Percentiles rank a stretch among this genome's conserved stretches.
Evolutionary conservation across 2,888 invertebrate species (phyloP).

Genomic region (Drosophila niveifrons): DNA sequence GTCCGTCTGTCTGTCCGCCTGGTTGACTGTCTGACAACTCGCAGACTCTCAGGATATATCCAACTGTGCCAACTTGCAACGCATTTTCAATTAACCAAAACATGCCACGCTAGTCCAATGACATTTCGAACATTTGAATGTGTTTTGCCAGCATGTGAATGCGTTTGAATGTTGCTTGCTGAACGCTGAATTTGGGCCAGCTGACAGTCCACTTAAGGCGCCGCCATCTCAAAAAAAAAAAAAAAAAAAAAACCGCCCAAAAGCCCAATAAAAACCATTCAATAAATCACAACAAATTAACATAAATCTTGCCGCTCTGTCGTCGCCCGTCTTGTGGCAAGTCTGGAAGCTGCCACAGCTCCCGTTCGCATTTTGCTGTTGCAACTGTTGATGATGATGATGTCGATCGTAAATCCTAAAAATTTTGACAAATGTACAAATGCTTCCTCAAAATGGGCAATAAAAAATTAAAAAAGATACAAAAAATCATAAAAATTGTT

Average conservation of each 20-base stretch:
- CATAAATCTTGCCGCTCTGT: slow-evolving; percentile 76
- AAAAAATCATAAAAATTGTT: slow-evolving; percentile 50
- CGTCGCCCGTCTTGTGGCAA: slow-evolving; percentile 39
- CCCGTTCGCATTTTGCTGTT: slow-evolving; percentile 2
- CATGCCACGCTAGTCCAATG: slow-evolving; percentile 69
- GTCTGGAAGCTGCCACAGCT: slow-evolving; percentile 12
- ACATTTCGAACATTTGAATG: slow-evolving; percentile 56
- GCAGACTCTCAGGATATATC: slow-evolving; percentile 55
- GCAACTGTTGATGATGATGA: slow-evolving; percentile 73
- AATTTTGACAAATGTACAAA: slow-evolving; percentile 80
- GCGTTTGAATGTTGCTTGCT: slow-evolving; percentile 5
- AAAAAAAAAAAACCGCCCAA: slow-evolving; percentile 55
- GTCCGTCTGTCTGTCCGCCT: slow-evolving; percentile 17
- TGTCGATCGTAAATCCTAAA: slow-evolving; percentile 79
- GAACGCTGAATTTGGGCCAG: slow-evolving; percentile 52
- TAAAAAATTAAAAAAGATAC: slow-evolving; percentile 75
- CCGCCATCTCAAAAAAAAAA: too few relatives aligned
- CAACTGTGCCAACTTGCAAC: slow-evolving; percentile 74
- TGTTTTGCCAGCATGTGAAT: background rate
- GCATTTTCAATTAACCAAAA: slow-evolving; percentile 78
- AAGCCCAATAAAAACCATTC: slow-evolving; percentile 80
- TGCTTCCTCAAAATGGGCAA: slow-evolving; percentile 75
- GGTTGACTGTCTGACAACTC: slow-evolving; percentile 1
- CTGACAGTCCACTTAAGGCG: slow-evolving; percentile 62
- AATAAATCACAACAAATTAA: slow-evolving; percentile 82